Percentiles rank a stretch among this genome's conserved stretches.
Conservation (phyloP, 2,797 vertebrate genomes). For the Brotula barbata region DNA sequence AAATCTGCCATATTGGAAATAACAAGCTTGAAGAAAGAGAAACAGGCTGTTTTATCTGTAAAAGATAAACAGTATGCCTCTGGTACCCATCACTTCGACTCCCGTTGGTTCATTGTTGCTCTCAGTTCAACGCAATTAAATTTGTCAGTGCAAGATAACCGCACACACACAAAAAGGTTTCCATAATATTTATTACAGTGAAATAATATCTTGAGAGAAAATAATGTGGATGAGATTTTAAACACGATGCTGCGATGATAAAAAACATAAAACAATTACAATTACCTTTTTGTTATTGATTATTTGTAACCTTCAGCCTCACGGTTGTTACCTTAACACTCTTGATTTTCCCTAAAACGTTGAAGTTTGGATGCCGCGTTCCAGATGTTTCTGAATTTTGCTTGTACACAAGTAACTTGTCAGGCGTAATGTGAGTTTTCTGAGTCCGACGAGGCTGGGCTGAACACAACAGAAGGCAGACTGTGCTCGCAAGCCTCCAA, state of each 20-base stretch:
- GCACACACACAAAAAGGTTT: too few species aligned
- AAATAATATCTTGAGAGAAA: constrained; percentile 9
- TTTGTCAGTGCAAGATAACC: constrained; percentile 21
- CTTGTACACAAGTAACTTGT: neutral
- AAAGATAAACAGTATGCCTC: too few species aligned
- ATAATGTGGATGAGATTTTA: neutral
- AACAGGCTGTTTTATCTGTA: constrained; percentile 27
- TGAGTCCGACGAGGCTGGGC: neutral
- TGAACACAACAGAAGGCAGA: constrained; percentile 28
- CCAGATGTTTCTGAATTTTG: neutral
- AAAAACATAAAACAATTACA: neutral
- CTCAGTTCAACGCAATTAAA: constrained; percentile 1
- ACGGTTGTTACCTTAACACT: neutral
- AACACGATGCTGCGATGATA: neutral
- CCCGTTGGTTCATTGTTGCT: too few species aligned
- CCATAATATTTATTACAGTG: neutral
- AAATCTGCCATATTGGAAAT: constrained; percentile 53
- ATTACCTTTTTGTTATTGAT: neutral
- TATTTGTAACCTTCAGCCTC: neutral
- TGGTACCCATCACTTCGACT: neutral
- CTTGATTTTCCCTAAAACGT: neutral
- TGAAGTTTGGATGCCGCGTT: too few species aligned
- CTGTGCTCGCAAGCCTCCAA: constrained; percentile 79
- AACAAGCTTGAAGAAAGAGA: constrained; percentile 41
- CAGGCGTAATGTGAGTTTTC: neutral